Base-by-base conservation (phyloP, 2,888 invertebrate species). In the Thera obeliscata region DNA sequence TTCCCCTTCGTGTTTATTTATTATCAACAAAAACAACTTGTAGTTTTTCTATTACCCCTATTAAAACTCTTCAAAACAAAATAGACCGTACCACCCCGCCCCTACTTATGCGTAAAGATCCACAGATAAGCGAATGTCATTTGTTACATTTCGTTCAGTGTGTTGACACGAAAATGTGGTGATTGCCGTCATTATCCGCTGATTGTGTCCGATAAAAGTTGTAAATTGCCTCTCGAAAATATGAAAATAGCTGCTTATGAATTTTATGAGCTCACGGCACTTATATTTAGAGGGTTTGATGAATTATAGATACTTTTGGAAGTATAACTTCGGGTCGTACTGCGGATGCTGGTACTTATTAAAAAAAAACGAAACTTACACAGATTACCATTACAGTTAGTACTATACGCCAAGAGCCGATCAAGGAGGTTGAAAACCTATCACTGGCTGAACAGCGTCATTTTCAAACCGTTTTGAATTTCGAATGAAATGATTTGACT, bases 161-260 rank as follows among this genome's bases (percentile, higher is more conserved):
- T 84, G 91, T 90, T 90, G 91, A 91, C 90, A 87, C 78, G 89
- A 83, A 87, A 89, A 86, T 80, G 81, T 84, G 87, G 86, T 87
- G 89, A 91, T 90, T 86, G 79, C 83, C 50, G 84, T 82, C 79
- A 88, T 90, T 89, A 87, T 70, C 48, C 12, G 70, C 62, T 70
- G 89, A 90, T 89, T 78, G 89, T 86, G 90, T 83, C 67, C 70
- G 87, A 88, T 88, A 85, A 64, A 60, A 38, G 61, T 61, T 61
- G 67, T 71, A 71, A 64, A 66, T 65, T 67, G 73, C 66, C 74
- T 75, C 73, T 78, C 74, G 76, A 76, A 76, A 78, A 74, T 80
- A 80, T 82, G 77, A 81, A 80, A 77, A 76, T 79, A 72, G 76
- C 69, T 76, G 64, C 68, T 69, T 74, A 66, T 70, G 73, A 66